phyloP scores from a whole-genome alignment of 2,888 invertebrate species.

The Trichopoda pennipes region DNA sequence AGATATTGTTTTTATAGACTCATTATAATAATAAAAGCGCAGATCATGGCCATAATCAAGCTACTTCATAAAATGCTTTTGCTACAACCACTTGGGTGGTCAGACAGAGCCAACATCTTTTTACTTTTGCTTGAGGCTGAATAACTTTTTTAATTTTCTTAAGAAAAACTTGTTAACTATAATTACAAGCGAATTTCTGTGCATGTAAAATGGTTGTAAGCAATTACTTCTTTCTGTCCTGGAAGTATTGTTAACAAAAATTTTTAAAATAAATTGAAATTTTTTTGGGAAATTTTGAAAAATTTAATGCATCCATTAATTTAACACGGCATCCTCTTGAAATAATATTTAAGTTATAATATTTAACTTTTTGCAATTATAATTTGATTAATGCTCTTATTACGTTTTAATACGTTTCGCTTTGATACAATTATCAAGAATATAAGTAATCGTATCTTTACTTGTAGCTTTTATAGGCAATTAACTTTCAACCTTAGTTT shows the following conservation, averaged over 20 bases:
- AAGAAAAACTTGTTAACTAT: background rate
- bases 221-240: background rate
- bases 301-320: conserved; percentile 10
- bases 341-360: background rate
- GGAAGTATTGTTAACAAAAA: background rate
- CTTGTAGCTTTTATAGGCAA: conserved; percentile 42
- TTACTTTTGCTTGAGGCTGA: background rate
- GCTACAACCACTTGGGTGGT: conserved; percentile 43
- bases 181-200: conserved; percentile 7
- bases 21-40: conserved; percentile 41
- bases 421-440: background rate
- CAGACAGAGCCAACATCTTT: conserved; percentile 1
- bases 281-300: background rate
- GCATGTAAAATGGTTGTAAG: conserved; percentile 33
- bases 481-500: conserved; percentile 62
- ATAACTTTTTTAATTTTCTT: background rate
- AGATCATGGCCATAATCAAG: conserved; percentile 42
- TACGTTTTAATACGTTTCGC: conserved; percentile 8
- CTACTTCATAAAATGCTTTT: conserved; percentile 35
- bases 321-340: conserved; percentile 40
- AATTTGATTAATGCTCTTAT: conserved; percentile 56
- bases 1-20: conserved; percentile 35
- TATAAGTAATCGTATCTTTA: conserved; percentile 6
- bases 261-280: conserved; percentile 23
- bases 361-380: conserved; percentile 36